Conservation (phyloP, 2,113 vertebrate genomes). For the Bujurquina vittata region DNA sequence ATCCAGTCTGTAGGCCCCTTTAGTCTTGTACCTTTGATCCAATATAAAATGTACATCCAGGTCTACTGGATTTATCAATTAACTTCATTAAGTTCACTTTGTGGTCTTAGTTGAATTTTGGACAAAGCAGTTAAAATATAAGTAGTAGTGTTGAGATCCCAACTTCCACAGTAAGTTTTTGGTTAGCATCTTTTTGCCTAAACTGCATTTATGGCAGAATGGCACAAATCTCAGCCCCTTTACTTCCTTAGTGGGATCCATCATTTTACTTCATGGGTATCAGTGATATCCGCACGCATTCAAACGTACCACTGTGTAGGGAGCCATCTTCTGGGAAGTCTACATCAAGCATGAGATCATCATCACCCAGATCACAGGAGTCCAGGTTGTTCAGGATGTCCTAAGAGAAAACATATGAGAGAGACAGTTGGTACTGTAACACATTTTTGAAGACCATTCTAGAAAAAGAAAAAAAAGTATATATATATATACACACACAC, state of each 20-base stretch:
- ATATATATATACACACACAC: too few species aligned
- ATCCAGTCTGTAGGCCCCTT: too few species aligned
- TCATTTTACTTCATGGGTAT: background rate
- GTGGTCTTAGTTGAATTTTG: background rate
- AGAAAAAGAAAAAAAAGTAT: background rate
- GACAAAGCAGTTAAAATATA: too few species aligned
- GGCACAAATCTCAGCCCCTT: background rate
- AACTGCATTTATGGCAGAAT: background rate
- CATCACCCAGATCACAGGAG: slow-evolving; percentile 67
- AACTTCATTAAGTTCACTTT: background rate
- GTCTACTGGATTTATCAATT: too few species aligned
- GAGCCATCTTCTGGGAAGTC: slow-evolving; percentile 64
- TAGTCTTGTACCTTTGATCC: too few species aligned
- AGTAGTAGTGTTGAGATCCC: background rate
- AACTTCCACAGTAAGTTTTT: background rate
- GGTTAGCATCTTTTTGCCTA: background rate
- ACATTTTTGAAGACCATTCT: background rate
- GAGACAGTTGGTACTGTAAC: background rate
- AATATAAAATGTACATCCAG: too few species aligned
- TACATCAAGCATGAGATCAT: slow-evolving; percentile 71
- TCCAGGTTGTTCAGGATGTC: slow-evolving; percentile 66
- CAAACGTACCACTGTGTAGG: slow-evolving; percentile 48
- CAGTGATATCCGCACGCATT: background rate
- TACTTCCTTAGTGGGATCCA: background rate
- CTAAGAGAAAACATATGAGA: background rate